phyloP scores from a whole-genome alignment of 2,888 invertebrate species.

The Polyommatus iphigenia region DNA sequence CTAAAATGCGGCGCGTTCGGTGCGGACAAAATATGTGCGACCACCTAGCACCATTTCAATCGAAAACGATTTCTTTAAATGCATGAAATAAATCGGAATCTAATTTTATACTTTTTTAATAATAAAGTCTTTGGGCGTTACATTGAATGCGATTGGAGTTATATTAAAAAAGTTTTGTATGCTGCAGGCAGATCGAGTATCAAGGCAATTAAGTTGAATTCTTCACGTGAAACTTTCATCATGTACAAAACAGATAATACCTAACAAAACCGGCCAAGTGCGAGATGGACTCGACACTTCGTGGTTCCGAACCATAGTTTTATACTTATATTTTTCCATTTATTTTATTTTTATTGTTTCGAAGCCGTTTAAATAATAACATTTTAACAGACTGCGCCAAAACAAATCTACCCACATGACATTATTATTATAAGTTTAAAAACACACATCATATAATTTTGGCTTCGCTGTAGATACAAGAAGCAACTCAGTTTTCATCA shows the following conservation, averaged over 20 bases:
- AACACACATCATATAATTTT: no score
- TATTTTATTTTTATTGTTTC: no score
- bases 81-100: background rate
- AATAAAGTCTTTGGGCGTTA: conserved; percentile 16
- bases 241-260: background rate
- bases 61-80: background rate
- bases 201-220: conserved; percentile 4
- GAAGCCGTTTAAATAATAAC: no score
- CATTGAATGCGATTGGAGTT: conserved; percentile 32
- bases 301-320: background rate
- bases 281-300: background rate
- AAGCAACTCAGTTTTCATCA: background rate
- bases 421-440: no score
- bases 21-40: no score
- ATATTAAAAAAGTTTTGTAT: conserved; percentile 37
- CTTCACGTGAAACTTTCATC: background rate
- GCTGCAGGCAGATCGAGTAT: conserved; percentile 12
- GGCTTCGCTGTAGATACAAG: background rate
- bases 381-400: no score
- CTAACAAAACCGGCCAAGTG: background rate
- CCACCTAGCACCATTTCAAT: background rate
- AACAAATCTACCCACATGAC: no score
- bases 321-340: no score
- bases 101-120: conserved; percentile 5
- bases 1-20: no score